Conservation (phyloP, 35 echinoderm and acorn worm species). For the Stichopus chloronotus region DNA sequence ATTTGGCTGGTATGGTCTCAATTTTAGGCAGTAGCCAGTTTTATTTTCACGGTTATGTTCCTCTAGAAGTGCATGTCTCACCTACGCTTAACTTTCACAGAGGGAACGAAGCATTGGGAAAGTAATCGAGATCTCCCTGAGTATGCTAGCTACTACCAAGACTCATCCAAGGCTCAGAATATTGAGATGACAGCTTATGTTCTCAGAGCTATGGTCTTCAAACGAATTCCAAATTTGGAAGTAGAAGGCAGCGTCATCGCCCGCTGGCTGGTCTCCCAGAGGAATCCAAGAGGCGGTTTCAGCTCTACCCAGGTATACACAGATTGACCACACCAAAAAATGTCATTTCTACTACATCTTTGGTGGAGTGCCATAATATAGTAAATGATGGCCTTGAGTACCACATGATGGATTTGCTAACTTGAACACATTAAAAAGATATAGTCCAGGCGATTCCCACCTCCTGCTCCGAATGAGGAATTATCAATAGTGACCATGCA, state of each 20-base stretch:
- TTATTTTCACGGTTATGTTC: too few species aligned
- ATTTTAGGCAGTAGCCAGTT: too few species aligned
- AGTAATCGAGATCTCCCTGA: slow-evolving; percentile 31
- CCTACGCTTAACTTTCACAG: background rate
- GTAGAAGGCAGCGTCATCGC: slow-evolving; percentile 43
- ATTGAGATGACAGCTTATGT: slow-evolving; percentile 58
- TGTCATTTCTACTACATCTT: too few species aligned
- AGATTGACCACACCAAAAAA: background rate
- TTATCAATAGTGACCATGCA: too few species aligned
- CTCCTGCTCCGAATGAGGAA: too few species aligned
- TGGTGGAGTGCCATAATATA: too few species aligned
- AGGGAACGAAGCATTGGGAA: slow-evolving; percentile 53
- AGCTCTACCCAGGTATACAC: slow-evolving; percentile 59
- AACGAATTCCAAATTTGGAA: background rate
- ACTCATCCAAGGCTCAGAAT: slow-evolving; percentile 54
- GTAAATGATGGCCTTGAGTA: too few species aligned
- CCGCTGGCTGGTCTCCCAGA: slow-evolving; percentile 57
- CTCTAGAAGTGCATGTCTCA: too few species aligned
- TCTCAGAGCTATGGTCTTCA: slow-evolving; percentile 3
- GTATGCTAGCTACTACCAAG: slow-evolving; percentile 44
- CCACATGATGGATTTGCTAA: too few species aligned
- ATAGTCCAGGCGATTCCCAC: too few species aligned
- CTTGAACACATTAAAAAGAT: too few species aligned
- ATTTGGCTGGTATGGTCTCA: too few species aligned
- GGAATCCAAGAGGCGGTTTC: slow-evolving; percentile 58